Conservation (phyloP, 2,797 vertebrate genomes). For the Falco naumanni region DNA sequence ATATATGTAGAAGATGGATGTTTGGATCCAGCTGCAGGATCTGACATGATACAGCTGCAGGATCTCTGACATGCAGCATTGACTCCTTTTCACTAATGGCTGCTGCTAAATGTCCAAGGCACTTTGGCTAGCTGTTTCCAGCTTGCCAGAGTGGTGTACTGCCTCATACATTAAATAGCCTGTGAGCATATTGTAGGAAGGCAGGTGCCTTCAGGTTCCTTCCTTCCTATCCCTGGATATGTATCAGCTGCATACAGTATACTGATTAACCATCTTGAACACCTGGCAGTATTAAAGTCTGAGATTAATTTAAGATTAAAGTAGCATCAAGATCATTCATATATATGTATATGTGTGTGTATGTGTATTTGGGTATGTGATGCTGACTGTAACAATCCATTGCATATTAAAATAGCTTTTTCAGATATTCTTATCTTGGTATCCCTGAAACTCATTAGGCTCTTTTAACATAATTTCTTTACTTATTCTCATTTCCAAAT, state of each 20-base stretch:
- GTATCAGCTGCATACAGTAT: neutral
- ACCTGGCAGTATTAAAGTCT: slow-evolving; percentile 41
- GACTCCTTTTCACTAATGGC: neutral
- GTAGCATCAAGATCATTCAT: slow-evolving; percentile 26
- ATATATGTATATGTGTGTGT: neutral
- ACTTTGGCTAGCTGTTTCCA: neutral
- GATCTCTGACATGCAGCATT: neutral
- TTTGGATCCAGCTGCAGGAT: neutral
- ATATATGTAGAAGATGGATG: neutral
- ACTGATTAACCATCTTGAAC: slow-evolving; percentile 3
- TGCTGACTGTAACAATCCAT: slow-evolving; percentile 2
- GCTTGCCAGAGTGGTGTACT: neutral
- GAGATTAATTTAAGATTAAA: slow-evolving; percentile 44
- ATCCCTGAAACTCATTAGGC: neutral
- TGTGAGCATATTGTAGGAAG: neutral
- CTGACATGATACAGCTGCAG: neutral
- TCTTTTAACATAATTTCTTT: neutral
- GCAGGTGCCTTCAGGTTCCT: slow-evolving; percentile 22
- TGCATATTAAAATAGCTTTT: slow-evolving; percentile 25
- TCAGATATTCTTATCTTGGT: slow-evolving; percentile 12
- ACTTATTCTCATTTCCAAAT: neutral
- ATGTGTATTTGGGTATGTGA: neutral
- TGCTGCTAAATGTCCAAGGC: neutral
- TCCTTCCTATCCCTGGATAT: slow-evolving; percentile 43
- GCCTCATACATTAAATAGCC: neutral